These are phyloP conservation scores for Epicauta chinensis DNA, from an alignment of 1,140 invertebrate genomes.

Conservation along the genomic window DNA sequence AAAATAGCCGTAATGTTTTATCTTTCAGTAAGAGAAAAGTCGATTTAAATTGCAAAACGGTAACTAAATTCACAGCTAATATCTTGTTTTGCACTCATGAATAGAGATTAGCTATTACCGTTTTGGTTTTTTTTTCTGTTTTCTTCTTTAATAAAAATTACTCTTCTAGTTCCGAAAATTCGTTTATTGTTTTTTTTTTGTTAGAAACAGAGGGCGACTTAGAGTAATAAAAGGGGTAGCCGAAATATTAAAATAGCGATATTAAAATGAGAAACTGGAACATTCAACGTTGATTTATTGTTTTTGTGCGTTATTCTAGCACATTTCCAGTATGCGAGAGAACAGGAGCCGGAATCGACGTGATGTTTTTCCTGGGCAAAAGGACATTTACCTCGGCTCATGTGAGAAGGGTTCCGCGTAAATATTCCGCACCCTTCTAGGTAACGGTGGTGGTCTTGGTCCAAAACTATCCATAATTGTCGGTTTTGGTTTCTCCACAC, in stretches of 20 bases:
- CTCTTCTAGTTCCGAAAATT: not conserved
- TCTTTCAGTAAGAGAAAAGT: not conserved
- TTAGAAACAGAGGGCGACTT: not conserved
- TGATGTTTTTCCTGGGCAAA: not conserved
- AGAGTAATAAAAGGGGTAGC: not conserved
- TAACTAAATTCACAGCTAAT: slow-evolving; percentile 11
- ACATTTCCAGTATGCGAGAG: too few species aligned
- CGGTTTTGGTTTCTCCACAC: not conserved
- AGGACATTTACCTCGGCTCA: slow-evolving; percentile 43
- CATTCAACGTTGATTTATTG: not conserved
- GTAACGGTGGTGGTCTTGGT: slow-evolving; percentile 48
- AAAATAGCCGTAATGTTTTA: not conserved
- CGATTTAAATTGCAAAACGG: slow-evolving; percentile 17
- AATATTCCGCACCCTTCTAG: slow-evolving; percentile 48
- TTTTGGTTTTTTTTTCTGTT: not conserved
- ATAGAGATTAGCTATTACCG: slow-evolving; percentile 23
- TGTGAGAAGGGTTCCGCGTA: slow-evolving; percentile 51
- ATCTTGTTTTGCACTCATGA: slow-evolving; percentile 21
- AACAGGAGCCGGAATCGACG: too few species aligned
- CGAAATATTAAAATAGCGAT: not conserved
- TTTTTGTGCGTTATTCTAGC: not conserved
- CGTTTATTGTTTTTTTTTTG: not conserved
- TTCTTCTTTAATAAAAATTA: not conserved
- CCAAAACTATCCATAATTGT: slow-evolving; percentile 48
- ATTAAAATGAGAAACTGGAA: not conserved